Conservation (phyloP, 2,888 invertebrate genomes). For the Masnerella sp. region DNA sequence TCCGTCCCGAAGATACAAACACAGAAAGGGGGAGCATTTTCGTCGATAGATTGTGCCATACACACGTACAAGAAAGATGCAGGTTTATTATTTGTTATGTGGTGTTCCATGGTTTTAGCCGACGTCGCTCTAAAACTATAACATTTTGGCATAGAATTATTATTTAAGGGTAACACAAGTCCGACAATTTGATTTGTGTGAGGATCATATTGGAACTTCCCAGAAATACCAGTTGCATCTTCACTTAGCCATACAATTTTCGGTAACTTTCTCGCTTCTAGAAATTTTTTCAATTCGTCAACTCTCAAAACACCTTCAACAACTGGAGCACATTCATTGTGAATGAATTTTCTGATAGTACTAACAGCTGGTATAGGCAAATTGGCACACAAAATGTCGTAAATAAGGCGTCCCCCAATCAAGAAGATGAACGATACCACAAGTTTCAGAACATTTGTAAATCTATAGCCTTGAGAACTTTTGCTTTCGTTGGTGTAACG, state of each 20-base stretch:
- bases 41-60: conserved; percentile 60
- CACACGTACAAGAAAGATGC: conserved; percentile 59
- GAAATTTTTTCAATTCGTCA: conserved; percentile 52
- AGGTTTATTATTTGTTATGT: conserved; percentile 45
- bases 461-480: neutral
- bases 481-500: neutral
- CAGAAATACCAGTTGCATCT: conserved; percentile 48
- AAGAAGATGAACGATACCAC: conserved; percentile 26
- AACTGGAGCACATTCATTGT: conserved; percentile 6
- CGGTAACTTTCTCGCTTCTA: conserved; percentile 49
- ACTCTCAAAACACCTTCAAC: conserved; percentile 13
- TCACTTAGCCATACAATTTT: conserved; percentile 56
- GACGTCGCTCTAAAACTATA: conserved; percentile 56
- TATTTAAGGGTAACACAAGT: conserved; percentile 62
- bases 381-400: conserved; percentile 56
- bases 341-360: conserved; percentile 40
- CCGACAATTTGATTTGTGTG: conserved; percentile 62
- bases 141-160: conserved; percentile 55
- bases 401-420: conserved; percentile 55
- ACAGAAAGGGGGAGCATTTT: conserved; percentile 61
- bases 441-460: conserved; percentile 5
- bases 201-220: conserved; percentile 57
- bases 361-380: conserved; percentile 49
- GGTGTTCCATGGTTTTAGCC: conserved; percentile 50
- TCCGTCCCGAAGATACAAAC: conserved; percentile 62